Percentiles rank a stretch among this genome's conserved stretches.
phyloP scores from a whole-genome alignment of 1,140 invertebrate species.

The Eulimnadia texana region DNA sequence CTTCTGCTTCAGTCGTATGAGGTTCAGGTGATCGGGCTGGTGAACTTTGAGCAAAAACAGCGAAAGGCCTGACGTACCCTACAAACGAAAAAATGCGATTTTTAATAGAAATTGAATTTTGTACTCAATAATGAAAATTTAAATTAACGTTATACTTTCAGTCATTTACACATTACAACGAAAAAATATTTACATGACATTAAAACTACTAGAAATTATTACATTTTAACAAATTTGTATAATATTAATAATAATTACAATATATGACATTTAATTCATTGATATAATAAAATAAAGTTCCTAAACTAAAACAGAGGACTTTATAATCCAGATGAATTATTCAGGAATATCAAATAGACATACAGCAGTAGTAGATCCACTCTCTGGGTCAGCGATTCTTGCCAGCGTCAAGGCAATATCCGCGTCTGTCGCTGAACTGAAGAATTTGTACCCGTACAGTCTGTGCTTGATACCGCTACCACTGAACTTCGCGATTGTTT shows the following conservation, averaged over 20 bases:
- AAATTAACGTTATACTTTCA: too few species aligned
- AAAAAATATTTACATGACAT: background rate
- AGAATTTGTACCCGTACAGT: constrained; percentile 44
- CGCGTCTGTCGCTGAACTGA: constrained; percentile 44
- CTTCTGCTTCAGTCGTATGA: constrained; percentile 42
- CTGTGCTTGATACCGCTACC: constrained; percentile 28
- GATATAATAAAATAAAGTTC: too few species aligned
- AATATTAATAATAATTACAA: too few species aligned
- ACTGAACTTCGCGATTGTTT: constrained; percentile 35
- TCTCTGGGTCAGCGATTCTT: constrained; percentile 30
- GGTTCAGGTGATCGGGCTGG: constrained; percentile 29
- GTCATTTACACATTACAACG: background rate
- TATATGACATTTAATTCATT: too few species aligned
- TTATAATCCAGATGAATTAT: too few species aligned
- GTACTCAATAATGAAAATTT: too few species aligned
- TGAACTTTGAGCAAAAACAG: constrained; percentile 37
- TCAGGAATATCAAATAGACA: constrained; percentile 5
- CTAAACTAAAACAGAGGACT: too few species aligned
- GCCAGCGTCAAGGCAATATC: constrained; percentile 44
- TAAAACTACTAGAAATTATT: too few species aligned
- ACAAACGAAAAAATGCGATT: constrained; percentile 14
- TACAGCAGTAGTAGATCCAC: constrained; percentile 28
- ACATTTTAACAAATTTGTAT: too few species aligned
- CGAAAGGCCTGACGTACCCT: constrained; percentile 37
- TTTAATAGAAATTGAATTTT: too few species aligned